Base-by-base conservation (phyloP, 2,113 vertebrate genomes). In the Poeciliopsis turrubarensis region DNA sequence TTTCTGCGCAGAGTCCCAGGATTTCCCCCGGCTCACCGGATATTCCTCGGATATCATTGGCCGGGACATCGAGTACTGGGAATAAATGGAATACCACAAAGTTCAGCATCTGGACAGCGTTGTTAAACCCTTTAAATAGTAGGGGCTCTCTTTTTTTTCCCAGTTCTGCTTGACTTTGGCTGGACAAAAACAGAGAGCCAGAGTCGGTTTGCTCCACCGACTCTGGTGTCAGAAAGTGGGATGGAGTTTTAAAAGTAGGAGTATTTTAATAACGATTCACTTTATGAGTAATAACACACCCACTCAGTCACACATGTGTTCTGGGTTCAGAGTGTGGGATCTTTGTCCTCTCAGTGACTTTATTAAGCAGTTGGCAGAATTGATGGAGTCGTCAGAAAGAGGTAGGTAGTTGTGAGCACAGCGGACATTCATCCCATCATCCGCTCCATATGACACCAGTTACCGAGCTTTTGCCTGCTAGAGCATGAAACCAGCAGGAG, bases 1-100 rank as follows among this genome's bases (percentile, higher is more conserved):
- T 76, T 44, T 76, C 87, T 81, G 78, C 69, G 67, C 74, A 26
- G 65, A 83, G 79, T 86, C 85, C 88, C 87, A 89, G 90, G 92
- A 92, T 90, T 89, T 85, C 88, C 87, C 51, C 73, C 79, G 73
- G 83, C 77, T 80, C 72, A 70, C 84, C 69, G 89, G 90, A 92
- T 87, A 87, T 83, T 87, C 82, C 89, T 89, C 73, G 1, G 79
- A 88, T 90, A 88, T 90, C 86, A 51, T 78, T 88, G 91, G 89
- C 87, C 71, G 37, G 91, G 75, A 93, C 90, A 92, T 84, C 15
- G 79, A 91, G 91, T 92, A 85, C 92, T 89, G 83, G 83, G 82
- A 89, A 86, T 80, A 91, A 82, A 79, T 82, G 88, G 75, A 88
- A 89, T 87, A 81, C 87, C 86, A 84, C 86, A 85, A 83, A 87